These are phyloP conservation scores for Cuculus canorus DNA, from an alignment of 2,797 vertebrate genomes.

Conservation along the genomic window DNA sequence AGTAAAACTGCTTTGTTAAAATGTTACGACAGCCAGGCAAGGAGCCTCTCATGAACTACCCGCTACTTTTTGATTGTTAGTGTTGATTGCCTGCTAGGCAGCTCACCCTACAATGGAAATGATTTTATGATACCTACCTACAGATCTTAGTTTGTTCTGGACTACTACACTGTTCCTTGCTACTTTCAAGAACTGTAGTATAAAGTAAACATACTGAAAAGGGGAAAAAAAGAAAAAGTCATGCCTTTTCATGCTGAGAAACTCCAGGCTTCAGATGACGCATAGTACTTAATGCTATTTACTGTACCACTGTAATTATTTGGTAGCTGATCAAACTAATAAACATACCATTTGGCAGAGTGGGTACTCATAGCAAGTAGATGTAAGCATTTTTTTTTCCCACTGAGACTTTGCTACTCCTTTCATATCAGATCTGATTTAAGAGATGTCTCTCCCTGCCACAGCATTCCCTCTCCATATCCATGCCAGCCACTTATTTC, in stretches of 20 bases:
- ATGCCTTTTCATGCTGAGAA: slow-evolving; percentile 12
- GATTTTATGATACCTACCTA: not conserved
- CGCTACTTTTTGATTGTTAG: slow-evolving; percentile 7
- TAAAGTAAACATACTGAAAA: not conserved
- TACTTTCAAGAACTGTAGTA: slow-evolving; percentile 50
- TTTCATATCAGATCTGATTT: not conserved
- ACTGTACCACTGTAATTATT: slow-evolving; percentile 15
- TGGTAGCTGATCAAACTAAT: slow-evolving; percentile 41
- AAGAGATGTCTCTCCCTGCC: not conserved
- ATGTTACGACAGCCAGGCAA: not conserved
- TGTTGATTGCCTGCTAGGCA: not conserved
- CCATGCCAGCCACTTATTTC: not conserved
- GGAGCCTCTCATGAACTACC: not conserved
- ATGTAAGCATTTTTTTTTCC: not conserved
- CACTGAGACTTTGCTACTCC: not conserved
- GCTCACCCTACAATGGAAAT: slow-evolving; percentile 22
- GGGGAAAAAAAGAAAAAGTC: not conserved
- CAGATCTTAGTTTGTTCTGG: slow-evolving; percentile 1
- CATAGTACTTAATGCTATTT: slow-evolving; percentile 11
- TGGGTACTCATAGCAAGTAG: not conserved
- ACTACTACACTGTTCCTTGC: slow-evolving; percentile 25
- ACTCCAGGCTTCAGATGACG: slow-evolving; percentile 19
- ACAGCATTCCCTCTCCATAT: not conserved
- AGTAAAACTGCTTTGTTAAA: slow-evolving; percentile 3
- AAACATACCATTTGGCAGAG: slow-evolving; percentile 14